phyloP scores from a whole-genome alignment of 2,888 invertebrate species.

The Rhopalosiphum nymphaeae region DNA sequence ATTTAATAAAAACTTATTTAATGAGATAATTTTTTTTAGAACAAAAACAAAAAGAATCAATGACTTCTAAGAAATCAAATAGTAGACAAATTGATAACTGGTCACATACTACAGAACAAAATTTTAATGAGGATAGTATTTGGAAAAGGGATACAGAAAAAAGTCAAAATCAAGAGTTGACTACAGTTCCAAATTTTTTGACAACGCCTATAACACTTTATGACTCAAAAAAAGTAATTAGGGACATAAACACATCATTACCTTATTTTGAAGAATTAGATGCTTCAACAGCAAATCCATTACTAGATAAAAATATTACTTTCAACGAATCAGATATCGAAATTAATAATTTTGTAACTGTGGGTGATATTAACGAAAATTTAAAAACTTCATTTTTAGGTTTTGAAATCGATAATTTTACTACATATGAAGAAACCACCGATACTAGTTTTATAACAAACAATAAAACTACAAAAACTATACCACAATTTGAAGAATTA shows the following conservation, averaged over 20 bases:
- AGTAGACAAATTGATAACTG: constrained; percentile 1
- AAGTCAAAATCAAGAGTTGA: constrained; percentile 3
- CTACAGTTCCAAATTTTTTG: constrained; percentile 35
- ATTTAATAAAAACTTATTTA: neutral
- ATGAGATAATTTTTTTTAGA: neutral
- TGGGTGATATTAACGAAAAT: neutral
- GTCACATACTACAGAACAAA: constrained; percentile 27
- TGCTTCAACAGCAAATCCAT: neutral
- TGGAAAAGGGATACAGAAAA: constrained; percentile 58
- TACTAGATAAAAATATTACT: constrained; percentile 4
- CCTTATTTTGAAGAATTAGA: neutral
- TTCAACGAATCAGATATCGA: neutral
- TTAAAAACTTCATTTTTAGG: constrained; percentile 51
- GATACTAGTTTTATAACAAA: neutral
- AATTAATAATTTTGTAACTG: constrained; percentile 16
- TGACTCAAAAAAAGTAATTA: neutral
- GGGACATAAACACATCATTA: constrained; percentile 15
- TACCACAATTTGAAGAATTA: constrained; percentile 50
- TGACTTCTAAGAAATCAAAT: neutral
- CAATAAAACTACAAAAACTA: neutral
- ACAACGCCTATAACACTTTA: constrained; percentile 12
- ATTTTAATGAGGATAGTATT: constrained; percentile 39
- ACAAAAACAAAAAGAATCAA: constrained; percentile 6
- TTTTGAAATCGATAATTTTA: constrained; percentile 48
- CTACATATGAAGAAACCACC: constrained; percentile 7